Percentiles rank a stretch among this genome's conserved stretches.
These are phyloP conservation scores for Ciconia nigra DNA, from an alignment of 2,797 vertebrate genomes.

Conservation along the genomic window DNA sequence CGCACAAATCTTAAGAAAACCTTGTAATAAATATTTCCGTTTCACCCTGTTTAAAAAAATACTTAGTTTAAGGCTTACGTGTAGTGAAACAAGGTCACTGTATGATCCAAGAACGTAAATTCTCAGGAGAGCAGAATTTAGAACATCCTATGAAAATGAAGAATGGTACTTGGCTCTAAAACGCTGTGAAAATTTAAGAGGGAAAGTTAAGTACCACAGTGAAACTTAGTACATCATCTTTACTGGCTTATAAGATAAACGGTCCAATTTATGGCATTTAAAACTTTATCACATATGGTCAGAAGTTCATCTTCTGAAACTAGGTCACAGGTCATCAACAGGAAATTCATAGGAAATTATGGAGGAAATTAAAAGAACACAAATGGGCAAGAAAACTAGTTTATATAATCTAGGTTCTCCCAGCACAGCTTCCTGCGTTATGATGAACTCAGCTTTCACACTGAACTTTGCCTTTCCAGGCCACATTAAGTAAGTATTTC, in stretches of 20 bases:
- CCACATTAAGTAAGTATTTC: background rate
- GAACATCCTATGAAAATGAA: background rate
- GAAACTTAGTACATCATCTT: background rate
- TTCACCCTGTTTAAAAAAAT: slow-evolving; percentile 4
- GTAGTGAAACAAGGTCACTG: background rate
- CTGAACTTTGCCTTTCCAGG: slow-evolving; percentile 19
- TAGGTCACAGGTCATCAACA: slow-evolving; percentile 34
- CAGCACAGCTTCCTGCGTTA: slow-evolving; percentile 39
- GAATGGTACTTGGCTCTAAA: background rate
- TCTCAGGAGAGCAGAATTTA: background rate
- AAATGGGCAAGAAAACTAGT: slow-evolving; percentile 5
- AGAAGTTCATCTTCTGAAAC: slow-evolving; percentile 22
- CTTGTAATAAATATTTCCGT: background rate
- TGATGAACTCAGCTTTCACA: slow-evolving; percentile 29
- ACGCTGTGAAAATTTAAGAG: background rate
- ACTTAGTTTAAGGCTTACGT: slow-evolving; percentile 10
- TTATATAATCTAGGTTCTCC: slow-evolving; percentile 18
- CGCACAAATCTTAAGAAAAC: background rate
- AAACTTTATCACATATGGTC: background rate
- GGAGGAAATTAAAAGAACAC: slow-evolving; percentile 43
- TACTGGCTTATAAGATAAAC: background rate
- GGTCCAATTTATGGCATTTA: background rate
- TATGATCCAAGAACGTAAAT: background rate
- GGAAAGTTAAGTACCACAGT: background rate
- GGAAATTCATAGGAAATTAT: slow-evolving; percentile 62